These are phyloP conservation scores for Salpingus planirostris DNA, from an alignment of 2,888 invertebrate species.

Conservation along the genomic window DNA sequence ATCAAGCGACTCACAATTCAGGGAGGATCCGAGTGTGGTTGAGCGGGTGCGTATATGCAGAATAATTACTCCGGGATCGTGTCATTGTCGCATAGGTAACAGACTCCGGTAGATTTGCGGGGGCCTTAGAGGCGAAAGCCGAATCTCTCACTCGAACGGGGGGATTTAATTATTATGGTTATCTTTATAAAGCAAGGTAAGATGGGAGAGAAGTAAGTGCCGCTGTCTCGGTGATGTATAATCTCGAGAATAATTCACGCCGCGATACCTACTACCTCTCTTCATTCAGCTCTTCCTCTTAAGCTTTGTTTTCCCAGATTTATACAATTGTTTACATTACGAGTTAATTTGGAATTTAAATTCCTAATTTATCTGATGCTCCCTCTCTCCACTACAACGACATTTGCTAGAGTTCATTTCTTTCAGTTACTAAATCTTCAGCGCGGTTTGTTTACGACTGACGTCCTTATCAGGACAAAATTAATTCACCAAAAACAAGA, in stretches of 20 bases:
- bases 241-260: conserved; percentile 38
- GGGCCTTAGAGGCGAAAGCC: conserved; percentile 7
- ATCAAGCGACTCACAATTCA: conserved; percentile 25
- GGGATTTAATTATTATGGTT: conserved; percentile 41
- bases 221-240: conserved; percentile 36
- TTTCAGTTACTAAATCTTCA: not conserved
- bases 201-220: conserved; percentile 25
- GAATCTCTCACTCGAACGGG: conserved; percentile 20
- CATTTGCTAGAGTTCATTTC: not conserved
- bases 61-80: conserved; percentile 25
- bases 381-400: not conserved
- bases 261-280: conserved; percentile 29
- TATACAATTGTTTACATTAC: conserved; percentile 43
- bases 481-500: conserved; percentile 7
- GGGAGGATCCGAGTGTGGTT: conserved; percentile 18
- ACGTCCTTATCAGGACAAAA: conserved; percentile 9
- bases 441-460: conserved; percentile 12
- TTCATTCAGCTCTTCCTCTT: conserved; percentile 36
- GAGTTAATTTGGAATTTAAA: conserved; percentile 43
- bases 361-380: conserved; percentile 23
- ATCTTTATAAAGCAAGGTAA: conserved; percentile 41
- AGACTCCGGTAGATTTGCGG: conserved; percentile 22
- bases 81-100: conserved; percentile 37
- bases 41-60: conserved; percentile 15
- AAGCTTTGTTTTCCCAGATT: conserved; percentile 39